phyloP scores from a whole-genome alignment of 92 coral and sea anemone genomes.

The Diadumene lineata region DNA sequence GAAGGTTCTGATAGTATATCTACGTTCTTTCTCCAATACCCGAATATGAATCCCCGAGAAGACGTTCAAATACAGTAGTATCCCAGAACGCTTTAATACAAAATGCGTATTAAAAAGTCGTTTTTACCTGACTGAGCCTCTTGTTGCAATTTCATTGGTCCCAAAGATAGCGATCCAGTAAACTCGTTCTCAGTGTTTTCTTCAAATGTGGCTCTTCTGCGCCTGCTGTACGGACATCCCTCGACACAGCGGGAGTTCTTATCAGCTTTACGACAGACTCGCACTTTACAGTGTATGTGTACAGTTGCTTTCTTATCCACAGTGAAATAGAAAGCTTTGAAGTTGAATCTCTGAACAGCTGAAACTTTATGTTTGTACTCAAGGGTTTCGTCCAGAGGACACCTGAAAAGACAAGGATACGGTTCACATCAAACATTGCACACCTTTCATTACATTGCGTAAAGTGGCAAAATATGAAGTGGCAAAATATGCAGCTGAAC shows the following conservation, averaged over 20 bases:
- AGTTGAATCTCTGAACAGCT: slow-evolving; percentile 61
- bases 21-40: too few species aligned
- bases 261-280: slow-evolving; percentile 66
- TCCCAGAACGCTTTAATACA: too few species aligned
- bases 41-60: too few species aligned
- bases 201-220: slow-evolving; percentile 3
- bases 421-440: too few species aligned
- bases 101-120: neutral
- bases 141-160: slow-evolving; percentile 6
- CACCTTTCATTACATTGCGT: too few species aligned
- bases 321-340: slow-evolving; percentile 73
- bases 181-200: slow-evolving; percentile 5
- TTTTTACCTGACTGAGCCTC: neutral
- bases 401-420: too few species aligned
- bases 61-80: too few species aligned
- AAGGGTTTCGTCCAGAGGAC: slow-evolving; percentile 63
- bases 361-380: slow-evolving; percentile 62
- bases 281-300: slow-evolving; percentile 66
- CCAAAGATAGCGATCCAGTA: slow-evolving; percentile 11
- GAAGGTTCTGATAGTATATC: too few species aligned
- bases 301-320: slow-evolving; percentile 34
- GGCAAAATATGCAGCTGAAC: too few species aligned
- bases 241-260: slow-evolving; percentile 50
- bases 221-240: slow-evolving; percentile 47
- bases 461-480: too few species aligned